Evolutionary conservation across 2,113 vertebrate species (phyloP).

Genomic region (Rana temporaria): DNA sequence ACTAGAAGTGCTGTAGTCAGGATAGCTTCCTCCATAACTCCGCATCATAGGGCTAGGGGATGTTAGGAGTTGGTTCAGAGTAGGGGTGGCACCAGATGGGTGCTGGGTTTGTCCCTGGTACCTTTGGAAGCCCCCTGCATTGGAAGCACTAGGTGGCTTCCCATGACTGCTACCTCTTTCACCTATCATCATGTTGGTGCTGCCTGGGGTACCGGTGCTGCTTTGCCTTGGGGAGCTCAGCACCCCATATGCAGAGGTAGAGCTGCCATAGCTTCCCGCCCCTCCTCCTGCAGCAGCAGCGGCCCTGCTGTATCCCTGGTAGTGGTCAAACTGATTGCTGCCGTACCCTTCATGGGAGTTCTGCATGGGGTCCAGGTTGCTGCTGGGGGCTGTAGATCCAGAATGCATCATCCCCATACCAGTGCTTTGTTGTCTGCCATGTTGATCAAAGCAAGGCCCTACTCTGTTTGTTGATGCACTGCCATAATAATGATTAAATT

Average conservation of each 20-base stretch:
- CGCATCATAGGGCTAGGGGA: slow-evolving; percentile 95
- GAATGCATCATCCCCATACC: slow-evolving; percentile 89
- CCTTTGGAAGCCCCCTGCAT: slow-evolving; percentile 85
- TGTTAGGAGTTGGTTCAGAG: slow-evolving; percentile 93
- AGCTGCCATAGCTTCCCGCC: slow-evolving; percentile 76
- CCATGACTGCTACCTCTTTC: slow-evolving; percentile 75
- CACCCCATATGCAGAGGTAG: slow-evolving; percentile 80
- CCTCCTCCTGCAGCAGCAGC: slow-evolving; percentile 66
- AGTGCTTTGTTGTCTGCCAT: slow-evolving; percentile 94
- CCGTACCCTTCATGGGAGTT: slow-evolving; percentile 91
- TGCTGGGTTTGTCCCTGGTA: slow-evolving; percentile 88
- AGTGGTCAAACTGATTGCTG: slow-evolving; percentile 88
- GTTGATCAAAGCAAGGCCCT: slow-evolving; percentile 94
- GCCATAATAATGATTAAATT: slow-evolving; percentile 91
- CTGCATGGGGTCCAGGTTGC: slow-evolving; percentile 85
- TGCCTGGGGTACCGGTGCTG: slow-evolving; percentile 67
- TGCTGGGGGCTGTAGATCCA: slow-evolving; percentile 72
- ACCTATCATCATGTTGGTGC: slow-evolving; percentile 81
- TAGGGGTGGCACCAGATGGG: slow-evolving; percentile 92
- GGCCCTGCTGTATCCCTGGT: slow-evolving; percentile 81
- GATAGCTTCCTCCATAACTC: slow-evolving; percentile 85
- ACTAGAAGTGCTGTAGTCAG: slow-evolving; percentile 83
- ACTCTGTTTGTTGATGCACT: slow-evolving; percentile 76
- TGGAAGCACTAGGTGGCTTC: slow-evolving; percentile 70
- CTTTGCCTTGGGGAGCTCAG: slow-evolving; percentile 82